Evolutionary conservation across 2,113 vertebrate genomes (phyloP), one percentile per base, ranked within the genome.

Genomic region (Oxyruncus cristatus): DNA sequence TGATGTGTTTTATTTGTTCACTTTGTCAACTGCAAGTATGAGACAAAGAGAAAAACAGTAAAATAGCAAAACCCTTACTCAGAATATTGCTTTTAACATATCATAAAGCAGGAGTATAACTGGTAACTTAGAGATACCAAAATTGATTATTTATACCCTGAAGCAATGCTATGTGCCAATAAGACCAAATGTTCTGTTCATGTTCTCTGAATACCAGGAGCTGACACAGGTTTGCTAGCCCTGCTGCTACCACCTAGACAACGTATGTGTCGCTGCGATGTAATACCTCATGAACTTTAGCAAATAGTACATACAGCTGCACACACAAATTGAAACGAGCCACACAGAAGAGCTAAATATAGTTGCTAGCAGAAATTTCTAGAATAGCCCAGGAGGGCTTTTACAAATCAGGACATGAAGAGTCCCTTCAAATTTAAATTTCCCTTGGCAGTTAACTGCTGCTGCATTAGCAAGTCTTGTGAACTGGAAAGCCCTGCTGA

Each of bases 381-480:
- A 67, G 72, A 95, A 47, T 46, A 92, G 63, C 80, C 42, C 56
- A 94, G 52, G 56, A 93, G 49, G 41, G 62, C 42, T 92, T 95
- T 88, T 91, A 91, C 61, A 96, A 96, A 97, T 93, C 83, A 95
- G 55, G 78, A 94, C 55, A 82, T 66, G 68, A 89, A 92, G 63
- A 95, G 41, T 91, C 75, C 67, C 94, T 96, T 94, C 90, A 92
- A 96, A 79, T 82, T 91, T 89, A 97, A 94, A 95, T 96, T 95
- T 95, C 94, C 89, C 94, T 82, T 66, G 90, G 76, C 18, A 3
- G 37, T 92, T 93, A 91, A 89, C 62, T 91, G 71, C 76, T 86
- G 50, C 88, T 92, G 73, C 42, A 79, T 82, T 89, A 96, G 86
- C 85, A 94, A 95, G 92, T 89, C 76, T 70, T 93, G 18, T 81